phyloP scores from a whole-genome alignment of 2,797 vertebrate genomes.

The Peromyscus aztecus region DNA sequence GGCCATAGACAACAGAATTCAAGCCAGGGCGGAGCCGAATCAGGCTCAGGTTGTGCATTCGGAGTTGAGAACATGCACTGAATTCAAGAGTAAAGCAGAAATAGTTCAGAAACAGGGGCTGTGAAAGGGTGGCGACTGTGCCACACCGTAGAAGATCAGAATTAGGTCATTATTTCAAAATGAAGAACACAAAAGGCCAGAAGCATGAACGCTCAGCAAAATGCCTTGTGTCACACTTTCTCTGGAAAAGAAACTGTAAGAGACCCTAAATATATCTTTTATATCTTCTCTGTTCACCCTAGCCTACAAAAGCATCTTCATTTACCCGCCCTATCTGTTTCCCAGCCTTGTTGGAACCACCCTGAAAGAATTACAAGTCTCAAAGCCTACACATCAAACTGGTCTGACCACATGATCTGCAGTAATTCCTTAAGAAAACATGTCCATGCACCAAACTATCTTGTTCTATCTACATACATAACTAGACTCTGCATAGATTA shows the following conservation, averaged over 20 bases:
- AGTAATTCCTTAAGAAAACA: constrained; percentile 50
- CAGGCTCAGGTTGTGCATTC: constrained; percentile 3
- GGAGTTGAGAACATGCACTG: background rate
- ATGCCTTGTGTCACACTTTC: background rate
- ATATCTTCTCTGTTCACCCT: background rate
- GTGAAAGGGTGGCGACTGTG: background rate
- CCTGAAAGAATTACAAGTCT: constrained; percentile 45
- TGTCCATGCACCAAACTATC: background rate
- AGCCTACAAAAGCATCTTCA: background rate
- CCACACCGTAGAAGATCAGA: constrained; percentile 44
- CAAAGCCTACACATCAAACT: constrained; percentile 44
- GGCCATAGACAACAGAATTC: background rate
- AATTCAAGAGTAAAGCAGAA: constrained; percentile 38
- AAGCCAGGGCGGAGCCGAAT: constrained; percentile 32
- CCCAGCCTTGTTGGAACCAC: background rate
- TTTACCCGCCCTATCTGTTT: constrained; percentile 8
- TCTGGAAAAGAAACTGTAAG: background rate
- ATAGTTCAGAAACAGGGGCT: background rate
- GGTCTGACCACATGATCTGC: background rate
- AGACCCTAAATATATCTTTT: background rate
- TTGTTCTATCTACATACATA: constrained; percentile 7
- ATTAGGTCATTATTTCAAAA: constrained; percentile 34
- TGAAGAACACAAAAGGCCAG: constrained; percentile 1
- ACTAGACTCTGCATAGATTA: background rate
- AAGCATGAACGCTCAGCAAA: background rate